Evolutionary conservation across 2,113 vertebrate genomes (phyloP), one percentile per base, ranked within the genome.

Genomic region (Elephas maximus): DNA sequence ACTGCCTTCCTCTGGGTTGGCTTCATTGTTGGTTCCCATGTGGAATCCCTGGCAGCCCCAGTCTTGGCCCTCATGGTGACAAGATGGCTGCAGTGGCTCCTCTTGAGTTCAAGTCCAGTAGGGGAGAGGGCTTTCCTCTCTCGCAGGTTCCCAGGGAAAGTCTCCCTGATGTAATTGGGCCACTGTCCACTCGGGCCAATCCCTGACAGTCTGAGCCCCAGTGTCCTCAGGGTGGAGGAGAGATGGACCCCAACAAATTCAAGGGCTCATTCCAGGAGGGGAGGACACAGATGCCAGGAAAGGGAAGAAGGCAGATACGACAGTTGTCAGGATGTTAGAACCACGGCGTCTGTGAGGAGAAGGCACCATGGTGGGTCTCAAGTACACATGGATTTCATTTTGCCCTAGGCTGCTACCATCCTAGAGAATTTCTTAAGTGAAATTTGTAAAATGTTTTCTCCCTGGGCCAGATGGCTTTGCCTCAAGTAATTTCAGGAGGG

Each of bases 351-450:
- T 6, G 5, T 0, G 33, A 18, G 41, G 17, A 23, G 17, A 11
- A 45, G 41, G 28, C 53, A 3, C 53, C 53, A 2, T 12, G 11
- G 15, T 57, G 11, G 60, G 21, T 23, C 21, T 62, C 60, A 6
- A 80, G 3, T 3, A 8, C 1, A 0, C 2, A 1, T 0, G 44
- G 11, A 0, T 33, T 62, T 71, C 17, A 0, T 18, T 5, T 21
- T 41, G n/a, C 7, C 37, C 60, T 5, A 2, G 84, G 33, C 88
- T 20, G 33, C 15, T 6, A 37, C 78, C 5, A 0, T 20, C 33
- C 67, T 7, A 12, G 33, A 30, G 37, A 6, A 8, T 21, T 1
- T 53, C 80, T 53, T 77, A 0, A 30, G 44, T 28, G 20, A 41
- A 60, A 30, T 14, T 12, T 10, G 33, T 21, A 1, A 30, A 9